Base-by-base conservation (phyloP, 2,888 invertebrate genomes). In the Palloptera scutellata region DNA sequence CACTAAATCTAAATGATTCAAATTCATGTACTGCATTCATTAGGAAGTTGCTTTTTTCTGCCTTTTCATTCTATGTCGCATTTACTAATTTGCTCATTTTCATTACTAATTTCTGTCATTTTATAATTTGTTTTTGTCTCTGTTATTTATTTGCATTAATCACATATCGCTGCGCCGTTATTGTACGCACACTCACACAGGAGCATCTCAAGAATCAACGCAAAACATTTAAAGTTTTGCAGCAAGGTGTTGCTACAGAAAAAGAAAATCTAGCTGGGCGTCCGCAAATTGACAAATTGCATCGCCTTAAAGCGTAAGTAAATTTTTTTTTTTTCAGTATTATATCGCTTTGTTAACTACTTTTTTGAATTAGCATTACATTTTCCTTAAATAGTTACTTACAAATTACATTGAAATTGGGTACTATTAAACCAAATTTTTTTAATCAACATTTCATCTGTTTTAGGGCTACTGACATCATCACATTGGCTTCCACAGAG, bases 221-320 rank as follows among this genome's bases (percentile, higher is more conserved):
- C 77, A 91, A 89, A 84, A 90, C 91, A 30, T 86, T 94, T n/a
- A 92, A 91, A 85, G 89, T 90, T 41, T 83, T 94, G 71, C 93
- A 94, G 83, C 89, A 88, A 69, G 87, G 89, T 57, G 86, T 89
- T 61, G 91, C 92, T 45, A 88, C 87, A 59, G 91, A 92, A 78
- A 91, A 91, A 80, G 93, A 94, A 86, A 94, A 93, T 84, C 86
- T 93, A 73, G 90, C 89, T 76, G 92, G 92, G 76, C 89, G 92
- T 77, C 85, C 87, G 57, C 79, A 85, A 69, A 86, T 86, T 82
- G 80, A 81, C 81, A 89, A 89, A 78, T 86, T 88, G 51, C 87
- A 87, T 80, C 87, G 88, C 72, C 81, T 87, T 45, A 83, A 86
- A 71, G 84, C 85, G 86, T 88, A 84, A 85, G 87, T 69, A 54